Evolutionary conservation across 2,888 invertebrate genomes (phyloP).

Genomic region (Synergus gifuensis): DNA sequence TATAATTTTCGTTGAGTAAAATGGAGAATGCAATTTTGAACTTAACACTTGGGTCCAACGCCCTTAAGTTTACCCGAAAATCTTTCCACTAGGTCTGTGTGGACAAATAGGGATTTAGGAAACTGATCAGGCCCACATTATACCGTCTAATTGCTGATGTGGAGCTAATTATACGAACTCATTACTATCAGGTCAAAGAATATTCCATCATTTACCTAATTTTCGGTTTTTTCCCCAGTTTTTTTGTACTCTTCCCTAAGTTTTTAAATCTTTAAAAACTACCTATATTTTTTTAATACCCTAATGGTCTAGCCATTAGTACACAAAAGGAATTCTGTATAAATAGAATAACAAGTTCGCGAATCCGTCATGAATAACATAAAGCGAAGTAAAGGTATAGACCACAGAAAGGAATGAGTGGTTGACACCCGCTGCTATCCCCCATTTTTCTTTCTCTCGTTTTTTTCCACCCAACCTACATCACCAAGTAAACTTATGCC

Average conservation of each 20-base stretch:
- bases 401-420: constrained; percentile 12
- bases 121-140: too few species aligned
- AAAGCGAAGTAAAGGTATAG: neutral
- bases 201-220: too few species aligned
- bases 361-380: neutral
- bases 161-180: too few species aligned
- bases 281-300: neutral
- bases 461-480: constrained; percentile 47
- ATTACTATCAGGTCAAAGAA: too few species aligned
- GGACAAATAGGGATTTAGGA: too few species aligned
- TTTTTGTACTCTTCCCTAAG: neutral
- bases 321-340: neutral
- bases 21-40: too few species aligned
- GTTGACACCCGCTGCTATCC: constrained; percentile 27
- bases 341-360: neutral
- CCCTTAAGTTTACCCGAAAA: too few species aligned
- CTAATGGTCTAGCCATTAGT: neutral
- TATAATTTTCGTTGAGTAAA: too few species aligned
- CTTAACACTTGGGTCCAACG: too few species aligned
- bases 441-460: constrained; percentile 42
- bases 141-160: too few species aligned
- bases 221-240: too few species aligned
- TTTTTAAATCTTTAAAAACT: neutral
- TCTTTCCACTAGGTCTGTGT: too few species aligned
- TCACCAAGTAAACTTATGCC: constrained; percentile 69